Base-by-base conservation (phyloP, 1,140 invertebrate genomes). In the Eriosoma lanigerum region DNA sequence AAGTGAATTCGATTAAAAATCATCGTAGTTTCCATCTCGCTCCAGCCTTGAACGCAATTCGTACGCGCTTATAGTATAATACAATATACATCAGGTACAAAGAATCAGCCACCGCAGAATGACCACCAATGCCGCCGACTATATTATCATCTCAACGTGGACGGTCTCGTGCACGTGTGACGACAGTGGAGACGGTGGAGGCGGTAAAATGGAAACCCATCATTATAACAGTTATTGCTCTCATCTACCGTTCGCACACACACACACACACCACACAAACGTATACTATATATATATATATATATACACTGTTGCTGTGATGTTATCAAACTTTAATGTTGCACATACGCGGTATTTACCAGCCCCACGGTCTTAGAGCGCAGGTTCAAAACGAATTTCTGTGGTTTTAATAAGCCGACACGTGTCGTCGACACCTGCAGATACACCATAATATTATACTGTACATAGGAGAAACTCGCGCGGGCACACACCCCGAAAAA, bases 371-470 rank as follows among this genome's bases (percentile, higher is more conserved):
- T 21, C 8, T 38, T 68, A 6, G 38, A 68, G 19, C 29, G 32
- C 62, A 29, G 21, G 66, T 46, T 21, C 21, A n/a, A 68, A 68
- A 68, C 66, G 66, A 48, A 68, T 68, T 68, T 68, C 66, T 68
- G 66, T 44, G 66, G 66, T 68, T 68, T 68, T 68, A 46, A 68
- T 48, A 48, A 48, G 66, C 21, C 44, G 66, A 46, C 38, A 46
- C 66, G 66, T 68, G 64, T 48, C 66, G 38, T 26, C 44, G 66
- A 46, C 38, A 48, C 38, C 66, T 48, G 60, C 60, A 29, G 24
- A 19, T 24, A 26, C 58, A 60, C 58, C 15, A 60, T 29, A 24
- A 26, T 26, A n/a, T 32, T 62, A 17, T 9, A 62, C 19, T 1
- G 21, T 12, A 15, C 32, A 2, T 19, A n/a, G 15, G 17, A 21